These are phyloP conservation scores for Phrynosoma blainvillii DNA, from an alignment of 2,113 vertebrate species.

Conservation along the genomic window DNA sequence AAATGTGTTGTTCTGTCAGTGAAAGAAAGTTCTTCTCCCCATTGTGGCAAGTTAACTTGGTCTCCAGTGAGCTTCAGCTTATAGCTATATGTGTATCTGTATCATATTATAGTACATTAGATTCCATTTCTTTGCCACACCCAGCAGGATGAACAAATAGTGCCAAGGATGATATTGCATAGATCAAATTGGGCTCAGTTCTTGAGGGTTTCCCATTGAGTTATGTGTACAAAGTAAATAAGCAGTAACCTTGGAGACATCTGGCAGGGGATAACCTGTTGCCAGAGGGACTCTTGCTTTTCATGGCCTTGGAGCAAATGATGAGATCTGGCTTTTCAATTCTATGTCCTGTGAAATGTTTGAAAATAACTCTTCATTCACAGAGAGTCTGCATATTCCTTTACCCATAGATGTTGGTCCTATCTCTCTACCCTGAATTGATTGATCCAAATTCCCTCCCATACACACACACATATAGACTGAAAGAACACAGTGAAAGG, in stretches of 20 bases:
- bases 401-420: not conserved
- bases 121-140: not conserved
- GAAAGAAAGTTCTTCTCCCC: no score
- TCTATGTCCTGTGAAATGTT: not conserved
- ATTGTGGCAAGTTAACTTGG: no score
- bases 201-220: not conserved
- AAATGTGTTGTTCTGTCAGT: not conserved
- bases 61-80: not conserved
- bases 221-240: not conserved
- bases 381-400: not conserved
- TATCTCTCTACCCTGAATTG: not conserved
- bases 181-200: not conserved
- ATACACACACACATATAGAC: not conserved
- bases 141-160: not conserved
- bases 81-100: no score
- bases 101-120: not conserved
- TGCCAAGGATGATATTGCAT: not conserved
- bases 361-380: not conserved
- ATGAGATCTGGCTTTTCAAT: not conserved
- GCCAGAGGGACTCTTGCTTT: not conserved
- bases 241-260: not conserved
- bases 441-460: not conserved
- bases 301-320: no score
- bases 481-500: not conserved
- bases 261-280: not conserved